Evolutionary conservation across 2,888 invertebrate genomes (phyloP).

Genomic region (Chrysolina americana): DNA sequence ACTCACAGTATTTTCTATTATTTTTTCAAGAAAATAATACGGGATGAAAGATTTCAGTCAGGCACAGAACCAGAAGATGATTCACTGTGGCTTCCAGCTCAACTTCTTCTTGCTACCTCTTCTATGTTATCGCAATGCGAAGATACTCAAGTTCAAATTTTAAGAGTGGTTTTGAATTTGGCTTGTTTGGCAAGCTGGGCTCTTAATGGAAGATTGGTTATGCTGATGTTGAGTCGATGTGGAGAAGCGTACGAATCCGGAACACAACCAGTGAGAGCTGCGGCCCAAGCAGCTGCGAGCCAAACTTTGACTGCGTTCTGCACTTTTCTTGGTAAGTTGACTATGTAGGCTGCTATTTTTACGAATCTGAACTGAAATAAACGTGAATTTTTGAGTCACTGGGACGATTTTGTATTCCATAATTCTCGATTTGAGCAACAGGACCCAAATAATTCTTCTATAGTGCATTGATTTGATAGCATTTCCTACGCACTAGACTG

Average conservation of each 20-base stretch:
- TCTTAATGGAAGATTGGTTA: constrained; percentile 89
- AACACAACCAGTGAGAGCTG: constrained; percentile 86
- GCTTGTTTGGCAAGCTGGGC: constrained; percentile 92
- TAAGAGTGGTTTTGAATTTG: constrained; percentile 86
- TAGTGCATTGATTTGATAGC: no score
- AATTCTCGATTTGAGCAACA: no score
- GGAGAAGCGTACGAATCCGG: constrained; percentile 86
- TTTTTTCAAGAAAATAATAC: constrained; percentile 82
- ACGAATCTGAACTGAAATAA: background rate
- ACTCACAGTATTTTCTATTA: no score
- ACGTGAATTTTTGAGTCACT: no score
- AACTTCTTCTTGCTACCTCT: constrained; percentile 88
- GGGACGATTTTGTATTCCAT: no score
- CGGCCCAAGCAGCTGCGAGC: constrained; percentile 91
- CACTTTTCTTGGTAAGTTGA: constrained; percentile 78
- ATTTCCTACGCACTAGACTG: no score
- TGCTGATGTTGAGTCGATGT: constrained; percentile 88
- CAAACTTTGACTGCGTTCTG: constrained; percentile 91
- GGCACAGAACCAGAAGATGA: constrained; percentile 93
- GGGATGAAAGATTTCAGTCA: constrained; percentile 93
- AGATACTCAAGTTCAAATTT: constrained; percentile 84
- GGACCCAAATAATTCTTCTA: no score
- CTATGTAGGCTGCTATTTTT: background rate
- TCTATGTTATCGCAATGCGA: constrained; percentile 85
- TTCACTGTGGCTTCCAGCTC: constrained; percentile 93